phyloP scores from a whole-genome alignment of 2,888 invertebrate genomes.

The Nymphalis polychloros region DNA sequence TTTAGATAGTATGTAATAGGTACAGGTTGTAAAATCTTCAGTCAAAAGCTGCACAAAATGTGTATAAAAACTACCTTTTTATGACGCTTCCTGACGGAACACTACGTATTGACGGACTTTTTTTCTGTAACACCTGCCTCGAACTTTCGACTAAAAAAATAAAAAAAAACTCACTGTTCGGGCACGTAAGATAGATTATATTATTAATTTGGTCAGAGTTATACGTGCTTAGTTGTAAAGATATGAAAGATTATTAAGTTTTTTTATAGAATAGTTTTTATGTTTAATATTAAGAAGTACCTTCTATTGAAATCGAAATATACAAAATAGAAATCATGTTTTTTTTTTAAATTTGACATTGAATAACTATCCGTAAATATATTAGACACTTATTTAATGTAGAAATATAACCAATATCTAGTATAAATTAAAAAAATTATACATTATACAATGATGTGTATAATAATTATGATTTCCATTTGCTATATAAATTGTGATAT shows the following conservation, averaged over 20 bases:
- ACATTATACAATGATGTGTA: too few relatives aligned
- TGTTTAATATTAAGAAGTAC: neutral
- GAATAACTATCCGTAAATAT: too few relatives aligned
- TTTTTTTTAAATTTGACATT: too few relatives aligned
- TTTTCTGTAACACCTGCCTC: constrained; percentile 63
- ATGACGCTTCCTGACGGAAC: constrained; percentile 48
- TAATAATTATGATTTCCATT: neutral
- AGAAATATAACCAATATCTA: too few relatives aligned
- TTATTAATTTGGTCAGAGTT: constrained; percentile 17
- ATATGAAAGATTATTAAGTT: neutral
- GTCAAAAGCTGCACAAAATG: constrained; percentile 42
- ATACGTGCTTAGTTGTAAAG: constrained; percentile 10
- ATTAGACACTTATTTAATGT: too few relatives aligned
- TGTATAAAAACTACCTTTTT: constrained; percentile 36
- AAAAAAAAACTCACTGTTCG: constrained; percentile 40
- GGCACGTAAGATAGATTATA: constrained; percentile 51
- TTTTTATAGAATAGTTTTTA: neutral
- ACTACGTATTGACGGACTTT: constrained; percentile 50
- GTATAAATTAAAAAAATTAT: too few relatives aligned
- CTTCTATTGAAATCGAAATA: too few relatives aligned
- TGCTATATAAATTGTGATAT: constrained; percentile 35
- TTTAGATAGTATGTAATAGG: neutral
- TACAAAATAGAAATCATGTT: too few relatives aligned
- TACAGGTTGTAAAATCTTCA: constrained; percentile 22
- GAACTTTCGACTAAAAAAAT: constrained; percentile 44